Evolutionary conservation across 2,113 vertebrate species (phyloP).

Genomic region (Myanophis thanlyinensis): DNA sequence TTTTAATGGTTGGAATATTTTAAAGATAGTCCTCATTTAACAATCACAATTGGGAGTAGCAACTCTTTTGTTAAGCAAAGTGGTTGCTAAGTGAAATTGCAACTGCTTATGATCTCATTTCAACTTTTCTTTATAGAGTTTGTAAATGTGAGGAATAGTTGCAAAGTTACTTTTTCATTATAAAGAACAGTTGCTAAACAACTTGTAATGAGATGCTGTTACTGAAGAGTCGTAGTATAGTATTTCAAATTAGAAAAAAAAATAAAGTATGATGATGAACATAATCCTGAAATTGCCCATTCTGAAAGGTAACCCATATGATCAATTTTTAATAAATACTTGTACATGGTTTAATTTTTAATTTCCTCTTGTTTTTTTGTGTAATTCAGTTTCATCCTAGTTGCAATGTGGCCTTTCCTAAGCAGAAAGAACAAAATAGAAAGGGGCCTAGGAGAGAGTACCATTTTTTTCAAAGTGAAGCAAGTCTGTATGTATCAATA

Average conservation of each 20-base stretch:
- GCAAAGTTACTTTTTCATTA: not conserved
- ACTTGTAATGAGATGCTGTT: not conserved
- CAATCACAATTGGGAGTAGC: not conserved
- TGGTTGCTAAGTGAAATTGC: not conserved
- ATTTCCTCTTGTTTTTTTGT: not conserved
- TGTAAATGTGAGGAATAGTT: not conserved
- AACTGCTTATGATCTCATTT: not conserved
- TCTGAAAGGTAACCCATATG: not conserved
- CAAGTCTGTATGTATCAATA: not conserved
- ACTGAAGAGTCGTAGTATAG: not conserved
- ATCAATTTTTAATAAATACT: not conserved
- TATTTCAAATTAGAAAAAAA: not conserved
- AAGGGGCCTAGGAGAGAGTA: not conserved
- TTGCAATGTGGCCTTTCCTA: not conserved
- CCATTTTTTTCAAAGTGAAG: not conserved
- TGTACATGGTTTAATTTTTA: not conserved
- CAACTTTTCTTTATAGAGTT: not conserved
- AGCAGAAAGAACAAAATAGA: not conserved
- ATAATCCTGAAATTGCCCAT: not conserved
- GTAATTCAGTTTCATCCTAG: not conserved
- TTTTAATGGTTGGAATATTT: not conserved
- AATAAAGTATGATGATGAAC: not conserved
- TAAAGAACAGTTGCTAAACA: not conserved
- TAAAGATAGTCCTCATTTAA: not conserved
- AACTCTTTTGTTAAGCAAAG: not conserved